Base-by-base conservation (phyloP, 2,888 invertebrate genomes). In the Phymatocera aterrima region DNA sequence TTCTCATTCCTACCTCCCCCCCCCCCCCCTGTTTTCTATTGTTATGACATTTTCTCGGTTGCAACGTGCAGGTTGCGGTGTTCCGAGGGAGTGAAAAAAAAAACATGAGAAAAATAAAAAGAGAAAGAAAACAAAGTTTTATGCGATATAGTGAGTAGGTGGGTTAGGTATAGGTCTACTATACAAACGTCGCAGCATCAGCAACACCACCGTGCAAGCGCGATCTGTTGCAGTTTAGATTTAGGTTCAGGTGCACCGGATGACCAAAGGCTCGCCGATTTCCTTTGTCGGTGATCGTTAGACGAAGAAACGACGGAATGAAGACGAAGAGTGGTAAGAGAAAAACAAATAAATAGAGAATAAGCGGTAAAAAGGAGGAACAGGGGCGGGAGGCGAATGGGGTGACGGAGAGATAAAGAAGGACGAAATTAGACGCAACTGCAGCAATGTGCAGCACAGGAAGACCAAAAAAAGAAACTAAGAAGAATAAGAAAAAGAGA, bases 251-350 rank as follows among this genome's bases (percentile, higher is more conserved):
- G 48, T 18, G n/a, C 2, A 21, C 21, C 51, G 51, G 21, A 51
- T 21, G 31, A 51, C 72, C n/a, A 48, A 48, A 85, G 85, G 84
- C 84, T 81, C 79, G 85, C 84, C 86, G 87, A 82, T 77, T 81
- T 83, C 86, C 88, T 89, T 89, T 89, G 89, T 89, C 88, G 87
- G 86, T 85, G 85, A 87, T 87, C 85, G 79, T 84, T 83, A 83
- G 83, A 80, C 79, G 51, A 24, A 51, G 78, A 79, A 78, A 79
- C 70, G 65, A 72, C 46, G 51, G 37, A 78, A 79, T 77, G 78
- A 37, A 78, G 46, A 74, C 10, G 21, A 37, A 37, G 57, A 54
- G 46, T n/a, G 65, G 34, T n/a, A 24, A 15, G 21, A 70, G 40
- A 24, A 28, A 65, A 24, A 18, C 54, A 18, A 18, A 51, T 40